Evolutionary conservation across 2,797 vertebrate species (phyloP).

Genomic region (Steatocranus sp.): DNA sequence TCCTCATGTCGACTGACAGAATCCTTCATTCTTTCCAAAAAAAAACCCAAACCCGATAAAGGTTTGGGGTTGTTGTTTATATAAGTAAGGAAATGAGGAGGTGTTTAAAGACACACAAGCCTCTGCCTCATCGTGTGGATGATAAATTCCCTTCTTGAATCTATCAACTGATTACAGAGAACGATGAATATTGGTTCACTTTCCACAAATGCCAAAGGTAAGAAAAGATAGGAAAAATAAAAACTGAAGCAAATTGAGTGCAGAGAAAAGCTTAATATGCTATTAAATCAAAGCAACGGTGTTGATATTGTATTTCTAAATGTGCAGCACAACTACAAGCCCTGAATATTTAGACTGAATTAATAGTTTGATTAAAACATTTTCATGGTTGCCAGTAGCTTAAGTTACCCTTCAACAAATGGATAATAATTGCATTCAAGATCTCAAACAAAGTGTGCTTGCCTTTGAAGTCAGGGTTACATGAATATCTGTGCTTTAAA

Average conservation of each 20-base stretch:
- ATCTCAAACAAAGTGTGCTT: not conserved
- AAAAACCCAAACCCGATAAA: not conserved
- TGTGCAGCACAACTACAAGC: not conserved
- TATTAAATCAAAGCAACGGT: not conserved
- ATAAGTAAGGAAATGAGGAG: not conserved
- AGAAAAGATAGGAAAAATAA: not conserved
- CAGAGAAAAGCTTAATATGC: not conserved
- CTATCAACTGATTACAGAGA: conserved; percentile 37
- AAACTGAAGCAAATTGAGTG: not conserved
- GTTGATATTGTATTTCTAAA: not conserved
- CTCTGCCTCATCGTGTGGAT: not conserved
- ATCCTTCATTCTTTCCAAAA: not conserved
- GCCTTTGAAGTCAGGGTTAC: not conserved
- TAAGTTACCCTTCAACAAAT: not conserved
- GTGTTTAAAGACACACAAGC: not conserved
- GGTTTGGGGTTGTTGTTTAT: not conserved
- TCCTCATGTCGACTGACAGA: not conserved
- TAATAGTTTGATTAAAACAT: not conserved
- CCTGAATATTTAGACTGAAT: not conserved
- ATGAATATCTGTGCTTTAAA: not conserved
- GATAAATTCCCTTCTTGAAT: conserved; percentile 6
- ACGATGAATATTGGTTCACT: conserved; percentile 15
- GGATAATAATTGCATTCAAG: not conserved
- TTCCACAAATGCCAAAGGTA: conserved; percentile 13
- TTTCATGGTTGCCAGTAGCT: not conserved